Conservation (phyloP, 2,888 invertebrate species). For the Nemotelus nigrinus region DNA sequence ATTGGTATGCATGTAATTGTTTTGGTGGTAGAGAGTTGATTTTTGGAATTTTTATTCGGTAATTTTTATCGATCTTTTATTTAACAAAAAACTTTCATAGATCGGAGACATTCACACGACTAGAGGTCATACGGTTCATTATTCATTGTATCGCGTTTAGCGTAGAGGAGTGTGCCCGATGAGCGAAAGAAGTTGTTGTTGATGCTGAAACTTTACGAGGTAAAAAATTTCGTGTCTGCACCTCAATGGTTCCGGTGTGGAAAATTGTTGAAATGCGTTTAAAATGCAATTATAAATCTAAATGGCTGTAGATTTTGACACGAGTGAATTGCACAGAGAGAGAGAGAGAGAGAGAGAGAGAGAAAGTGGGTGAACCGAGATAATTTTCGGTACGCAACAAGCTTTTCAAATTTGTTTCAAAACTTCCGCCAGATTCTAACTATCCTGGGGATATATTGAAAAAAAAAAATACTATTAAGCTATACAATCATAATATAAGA, state of each 20-base stretch:
- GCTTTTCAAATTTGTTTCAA: neutral
- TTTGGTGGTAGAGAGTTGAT: too few relatives aligned
- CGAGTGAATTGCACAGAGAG: too few relatives aligned
- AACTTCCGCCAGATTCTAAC: neutral
- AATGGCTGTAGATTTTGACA: too few relatives aligned
- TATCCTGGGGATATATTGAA: too few relatives aligned
- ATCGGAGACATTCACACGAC: slow-evolving; percentile 39
- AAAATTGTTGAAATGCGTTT: neutral
- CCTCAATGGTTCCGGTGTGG: neutral
- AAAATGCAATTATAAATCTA: too few relatives aligned
- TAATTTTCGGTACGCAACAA: neutral
- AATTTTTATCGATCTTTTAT: neutral
- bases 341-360: too few relatives aligned
- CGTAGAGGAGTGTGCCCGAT: neutral
- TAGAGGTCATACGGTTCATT: slow-evolving; percentile 31
- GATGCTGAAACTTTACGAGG: neutral
- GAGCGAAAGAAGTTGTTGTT: neutral
- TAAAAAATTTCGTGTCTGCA: neutral
- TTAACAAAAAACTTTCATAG: slow-evolving; percentile 21
- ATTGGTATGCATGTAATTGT: too few relatives aligned
- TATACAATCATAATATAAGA: too few relatives aligned
- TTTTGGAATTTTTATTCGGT: too few relatives aligned
- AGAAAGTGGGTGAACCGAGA: too few relatives aligned
- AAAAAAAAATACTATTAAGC: too few relatives aligned
- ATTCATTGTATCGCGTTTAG: slow-evolving; percentile 21